These are phyloP conservation scores for Himalopsyche kuldschensis DNA, from an alignment of 2,888 invertebrate genomes.

Conservation along the genomic window DNA sequence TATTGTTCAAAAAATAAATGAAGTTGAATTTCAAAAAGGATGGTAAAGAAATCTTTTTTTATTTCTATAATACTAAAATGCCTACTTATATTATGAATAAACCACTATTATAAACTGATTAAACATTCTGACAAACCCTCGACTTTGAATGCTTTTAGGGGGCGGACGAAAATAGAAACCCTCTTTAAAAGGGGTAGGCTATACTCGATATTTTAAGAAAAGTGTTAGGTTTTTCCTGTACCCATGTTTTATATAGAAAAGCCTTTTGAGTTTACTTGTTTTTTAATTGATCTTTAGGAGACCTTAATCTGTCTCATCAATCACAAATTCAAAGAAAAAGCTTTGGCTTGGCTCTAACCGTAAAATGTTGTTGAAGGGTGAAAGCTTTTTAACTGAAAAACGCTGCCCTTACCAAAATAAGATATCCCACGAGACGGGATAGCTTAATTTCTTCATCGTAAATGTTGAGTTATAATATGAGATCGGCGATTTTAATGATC, in stretches of 20 bases:
- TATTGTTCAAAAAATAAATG: too few relatives aligned
- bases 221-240: not conserved
- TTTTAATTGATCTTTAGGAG: conserved; percentile 9
- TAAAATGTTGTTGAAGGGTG: not conserved
- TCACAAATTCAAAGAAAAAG: conserved; percentile 11
- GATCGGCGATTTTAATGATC: too few relatives aligned
- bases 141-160: not conserved
- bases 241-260: not conserved
- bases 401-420: not conserved
- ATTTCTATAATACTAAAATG: not conserved
- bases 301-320: conserved; percentile 15
- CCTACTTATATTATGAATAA: too few relatives aligned
- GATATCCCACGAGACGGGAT: not conserved
- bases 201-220: not conserved
- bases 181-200: not conserved
- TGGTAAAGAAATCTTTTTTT: too few relatives aligned
- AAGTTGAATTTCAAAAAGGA: too few relatives aligned
- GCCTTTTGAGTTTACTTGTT: not conserved
- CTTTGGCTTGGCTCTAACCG: not conserved
- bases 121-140: not conserved
- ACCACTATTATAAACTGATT: too few relatives aligned
- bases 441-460: not conserved
- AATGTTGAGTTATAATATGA: too few relatives aligned
- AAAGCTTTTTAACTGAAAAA: not conserved
- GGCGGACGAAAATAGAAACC: not conserved